Percentiles rank a stretch among this genome's conserved stretches.
These are phyloP conservation scores for Huso huso DNA, from an alignment of 2,797 vertebrate species.

Conservation along the genomic window DNA sequence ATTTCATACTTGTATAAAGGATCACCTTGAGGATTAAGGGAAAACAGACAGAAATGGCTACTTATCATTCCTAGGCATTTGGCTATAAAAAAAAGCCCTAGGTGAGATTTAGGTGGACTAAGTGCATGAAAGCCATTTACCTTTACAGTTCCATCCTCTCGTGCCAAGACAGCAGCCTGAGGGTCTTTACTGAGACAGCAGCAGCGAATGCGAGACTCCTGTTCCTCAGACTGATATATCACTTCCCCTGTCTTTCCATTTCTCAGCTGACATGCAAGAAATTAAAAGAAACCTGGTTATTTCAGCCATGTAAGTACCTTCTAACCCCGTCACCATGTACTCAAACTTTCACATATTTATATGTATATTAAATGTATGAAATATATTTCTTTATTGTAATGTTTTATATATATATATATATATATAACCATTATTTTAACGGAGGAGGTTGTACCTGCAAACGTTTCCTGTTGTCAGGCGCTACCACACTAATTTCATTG, in stretches of 20 bases:
- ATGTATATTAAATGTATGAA: too few relatives aligned
- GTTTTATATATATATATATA: too few relatives aligned
- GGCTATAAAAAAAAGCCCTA: too few relatives aligned
- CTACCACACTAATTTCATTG: slow-evolving; percentile 64
- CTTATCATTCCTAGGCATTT: too few relatives aligned
- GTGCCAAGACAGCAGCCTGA: slow-evolving; percentile 61
- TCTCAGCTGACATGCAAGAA: slow-evolving; percentile 61
- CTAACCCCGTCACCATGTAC: too few relatives aligned
- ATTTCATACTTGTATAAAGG: too few relatives aligned
- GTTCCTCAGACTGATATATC: slow-evolving; percentile 63
- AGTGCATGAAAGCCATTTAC: slow-evolving; percentile 35
- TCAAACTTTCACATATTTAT: too few relatives aligned
- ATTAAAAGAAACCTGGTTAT: neutral
- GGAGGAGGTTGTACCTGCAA: slow-evolving; percentile 66
- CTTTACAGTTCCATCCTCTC: slow-evolving; percentile 67
- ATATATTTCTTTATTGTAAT: too few relatives aligned
- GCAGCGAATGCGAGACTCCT: slow-evolving; percentile 65
- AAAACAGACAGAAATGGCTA: too few relatives aligned
- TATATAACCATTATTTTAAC: neutral
- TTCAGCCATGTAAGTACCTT: too few relatives aligned
- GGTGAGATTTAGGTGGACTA: too few relatives aligned
- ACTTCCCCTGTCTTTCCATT: slow-evolving; percentile 59
- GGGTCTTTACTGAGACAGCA: slow-evolving; percentile 65
- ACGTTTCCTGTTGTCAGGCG: slow-evolving; percentile 73
- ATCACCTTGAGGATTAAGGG: too few relatives aligned